Conservation (phyloP, 2,888 invertebrate genomes). For the Chrysolina oricalcia region DNA sequence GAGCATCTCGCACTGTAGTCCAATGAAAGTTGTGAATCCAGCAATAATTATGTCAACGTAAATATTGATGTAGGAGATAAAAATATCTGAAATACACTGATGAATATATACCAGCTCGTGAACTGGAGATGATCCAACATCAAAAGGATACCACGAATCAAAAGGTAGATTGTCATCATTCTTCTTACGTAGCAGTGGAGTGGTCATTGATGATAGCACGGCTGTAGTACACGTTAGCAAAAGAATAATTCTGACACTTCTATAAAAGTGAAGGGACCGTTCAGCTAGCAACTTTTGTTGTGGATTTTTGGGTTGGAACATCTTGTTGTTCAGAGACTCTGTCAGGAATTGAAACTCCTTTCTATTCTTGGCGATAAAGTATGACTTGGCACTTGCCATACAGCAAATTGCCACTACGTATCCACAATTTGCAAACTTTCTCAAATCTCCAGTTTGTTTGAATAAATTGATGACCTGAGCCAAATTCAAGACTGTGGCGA, state of each 20-base stretch:
- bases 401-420: conserved; percentile 24
- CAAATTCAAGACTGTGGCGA: not conserved
- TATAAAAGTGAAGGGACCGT: conserved; percentile 36
- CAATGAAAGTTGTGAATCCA: conserved; percentile 47
- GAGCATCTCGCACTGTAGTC: conserved; percentile 51
- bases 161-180: conserved; percentile 31
- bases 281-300: conserved; percentile 35
- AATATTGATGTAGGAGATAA: conserved; percentile 38
- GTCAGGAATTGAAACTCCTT: conserved; percentile 4
- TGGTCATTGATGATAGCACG: conserved; percentile 33
- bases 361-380: conserved; percentile 18
- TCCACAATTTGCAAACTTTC: conserved; percentile 21
- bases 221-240: conserved; percentile 32
- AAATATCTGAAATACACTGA: conserved; percentile 41
- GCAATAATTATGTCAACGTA: conserved; percentile 43
- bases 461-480: conserved; percentile 12
- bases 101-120: conserved; percentile 48
- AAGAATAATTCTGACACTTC: conserved; percentile 36
- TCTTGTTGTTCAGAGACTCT: conserved; percentile 26
- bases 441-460: not conserved
- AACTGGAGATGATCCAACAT: conserved; percentile 25
- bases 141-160: conserved; percentile 52
- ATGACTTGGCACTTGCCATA: conserved; percentile 29
- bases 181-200: conserved; percentile 44
- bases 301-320: conserved; percentile 45